Evolutionary conservation across 1,140 invertebrate genomes (phyloP), one percentile per base, ranked within the genome.

Genomic region (Caenorhabditis remanei): DNA sequence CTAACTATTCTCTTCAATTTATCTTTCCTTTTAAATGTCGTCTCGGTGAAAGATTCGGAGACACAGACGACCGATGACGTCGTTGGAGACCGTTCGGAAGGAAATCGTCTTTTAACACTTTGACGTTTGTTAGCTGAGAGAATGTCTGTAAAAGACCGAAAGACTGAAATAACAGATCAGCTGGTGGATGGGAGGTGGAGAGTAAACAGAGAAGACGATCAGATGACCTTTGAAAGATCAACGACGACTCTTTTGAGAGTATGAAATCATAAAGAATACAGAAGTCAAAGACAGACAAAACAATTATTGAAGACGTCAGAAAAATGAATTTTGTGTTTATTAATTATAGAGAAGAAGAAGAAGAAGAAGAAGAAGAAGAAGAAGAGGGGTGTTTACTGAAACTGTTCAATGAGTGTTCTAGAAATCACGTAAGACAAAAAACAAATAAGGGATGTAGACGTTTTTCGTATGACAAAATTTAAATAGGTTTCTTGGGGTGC

Each of bases 161-260:
- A 63, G 61, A 63, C 61, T 63, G 61, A 63, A 63, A 63, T 24
- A 40, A 32, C 6, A 13, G 0, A 13, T 61, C 58, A 61, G n/a
- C 14, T 32, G 19, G 24, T 46, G 0, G 65, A 46, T 32, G 32
- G 32, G 32, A 32, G 32, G 32, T 32, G 32, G 16, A 21, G 65
- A 46, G 13, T 32, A 48, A 48, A 9, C 32, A 32, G 32, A 43
- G 19, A n/a, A 71, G 24, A 19, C 11, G 4, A 46, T 71, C 65
- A 71, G 65, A 71, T 71, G 65, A 71, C 65, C 65, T 46, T 71
- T 71, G 43, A 46, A 71, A 71, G 43, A 71, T 71, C 65, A 71
- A 46, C 40, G 65, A 71, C 40, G 65, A 71, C 24, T 71, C 21
- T 46, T 43, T 46, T 61, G 65, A 71, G 19, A 46, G 4, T 19